phyloP scores from a whole-genome alignment of 2,113 vertebrate genomes.

The Catagonus wagneri region DNA sequence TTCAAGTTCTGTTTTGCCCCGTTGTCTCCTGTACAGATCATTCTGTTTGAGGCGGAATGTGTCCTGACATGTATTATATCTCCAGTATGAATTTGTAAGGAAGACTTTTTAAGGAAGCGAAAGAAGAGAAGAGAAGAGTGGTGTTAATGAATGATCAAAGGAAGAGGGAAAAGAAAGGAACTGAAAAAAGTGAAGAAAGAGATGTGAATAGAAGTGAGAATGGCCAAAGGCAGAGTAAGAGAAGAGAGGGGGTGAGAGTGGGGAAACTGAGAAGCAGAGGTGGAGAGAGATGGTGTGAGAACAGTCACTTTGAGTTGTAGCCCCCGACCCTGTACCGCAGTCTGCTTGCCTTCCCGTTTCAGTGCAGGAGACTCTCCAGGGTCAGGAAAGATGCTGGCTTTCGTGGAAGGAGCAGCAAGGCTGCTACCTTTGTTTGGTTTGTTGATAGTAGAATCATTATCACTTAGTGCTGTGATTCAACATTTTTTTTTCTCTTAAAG shows the following conservation, averaged over 20 bases:
- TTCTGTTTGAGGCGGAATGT: neutral
- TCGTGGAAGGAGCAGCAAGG: neutral
- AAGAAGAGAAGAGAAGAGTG: constrained; percentile 60
- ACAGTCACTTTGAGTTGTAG: neutral
- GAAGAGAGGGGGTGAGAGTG: neutral
- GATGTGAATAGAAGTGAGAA: constrained; percentile 9
- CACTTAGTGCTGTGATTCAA: neutral
- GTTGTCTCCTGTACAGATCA: neutral
- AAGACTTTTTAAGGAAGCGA: constrained; percentile 50
- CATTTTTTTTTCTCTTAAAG: neutral
- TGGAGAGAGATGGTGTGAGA: neutral
- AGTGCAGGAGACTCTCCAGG: neutral
- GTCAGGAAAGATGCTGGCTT: neutral
- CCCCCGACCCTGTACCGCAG: neutral
- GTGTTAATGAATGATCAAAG: constrained; percentile 32
- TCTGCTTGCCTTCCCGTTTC: neutral
- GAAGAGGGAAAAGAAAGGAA: constrained; percentile 56
- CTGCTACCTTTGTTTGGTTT: neutral
- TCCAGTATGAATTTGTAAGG: constrained; percentile 43
- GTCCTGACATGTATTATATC: neutral
- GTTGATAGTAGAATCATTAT: neutral
- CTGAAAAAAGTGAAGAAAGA: constrained; percentile 39
- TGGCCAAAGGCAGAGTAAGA: constrained; percentile 16
- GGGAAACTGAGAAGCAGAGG: neutral
- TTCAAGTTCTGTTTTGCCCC: neutral